Conservation (phyloP, 2,888 invertebrate genomes). For the Parnassius glacialis region DNA sequence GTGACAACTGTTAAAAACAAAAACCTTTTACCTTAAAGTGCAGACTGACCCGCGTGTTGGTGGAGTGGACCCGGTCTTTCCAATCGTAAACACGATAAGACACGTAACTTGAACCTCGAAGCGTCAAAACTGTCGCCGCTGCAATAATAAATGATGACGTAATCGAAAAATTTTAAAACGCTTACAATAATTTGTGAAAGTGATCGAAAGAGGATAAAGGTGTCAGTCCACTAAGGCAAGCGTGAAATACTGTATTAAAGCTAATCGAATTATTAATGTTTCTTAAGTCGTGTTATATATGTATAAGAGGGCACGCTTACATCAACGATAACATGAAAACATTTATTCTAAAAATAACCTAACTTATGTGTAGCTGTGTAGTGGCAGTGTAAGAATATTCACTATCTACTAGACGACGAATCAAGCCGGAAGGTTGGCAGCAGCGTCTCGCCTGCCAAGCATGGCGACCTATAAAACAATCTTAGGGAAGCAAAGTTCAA, state of each 20-base stretch:
- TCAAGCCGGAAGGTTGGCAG: too few species aligned
- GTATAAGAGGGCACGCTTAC: too few species aligned
- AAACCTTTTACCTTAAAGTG: slow-evolving; percentile 86
- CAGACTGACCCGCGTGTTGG: slow-evolving; percentile 91
- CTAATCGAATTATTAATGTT: not conserved
- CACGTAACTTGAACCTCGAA: slow-evolving; percentile 95
- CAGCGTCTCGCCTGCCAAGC: too few species aligned
- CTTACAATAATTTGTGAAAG: slow-evolving; percentile 31
- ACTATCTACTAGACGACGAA: too few species aligned
- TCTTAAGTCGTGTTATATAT: too few species aligned
- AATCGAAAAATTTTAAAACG: slow-evolving; percentile 24
- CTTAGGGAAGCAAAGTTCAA: too few species aligned
- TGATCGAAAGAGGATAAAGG: slow-evolving; percentile 17
- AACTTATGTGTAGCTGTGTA: too few species aligned
- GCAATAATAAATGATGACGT: slow-evolving; percentile 36
- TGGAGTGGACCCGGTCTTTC: slow-evolving; percentile 94
- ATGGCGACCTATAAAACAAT: too few species aligned
- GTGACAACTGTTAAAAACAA: slow-evolving; percentile 19
- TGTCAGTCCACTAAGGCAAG: not conserved
- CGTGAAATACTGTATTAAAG: not conserved
- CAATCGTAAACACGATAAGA: slow-evolving; percentile 96
- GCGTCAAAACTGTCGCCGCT: slow-evolving; percentile 93
- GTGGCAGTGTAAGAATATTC: too few species aligned
- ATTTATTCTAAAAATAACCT: too few species aligned
- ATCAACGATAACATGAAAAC: too few species aligned